A percentile compares a stretch with the other conserved stretches of the same genome.
phyloP scores from a whole-genome alignment of 2,888 invertebrate species.

The Arge pagana region DNA sequence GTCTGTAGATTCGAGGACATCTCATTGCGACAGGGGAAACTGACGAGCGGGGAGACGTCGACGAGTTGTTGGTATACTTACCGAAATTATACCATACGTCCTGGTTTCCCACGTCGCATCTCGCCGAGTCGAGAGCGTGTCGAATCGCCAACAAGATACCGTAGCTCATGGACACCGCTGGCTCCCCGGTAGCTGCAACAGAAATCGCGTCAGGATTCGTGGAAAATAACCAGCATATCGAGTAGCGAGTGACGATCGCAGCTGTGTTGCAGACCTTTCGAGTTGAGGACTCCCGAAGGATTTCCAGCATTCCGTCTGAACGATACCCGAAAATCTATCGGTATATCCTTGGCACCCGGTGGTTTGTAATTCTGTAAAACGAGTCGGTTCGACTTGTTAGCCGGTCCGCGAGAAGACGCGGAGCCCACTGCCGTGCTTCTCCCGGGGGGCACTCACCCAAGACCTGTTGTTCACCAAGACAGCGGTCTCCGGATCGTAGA shows the following conservation, averaged over 20 bases:
- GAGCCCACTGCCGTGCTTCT: no score
- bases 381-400: no score
- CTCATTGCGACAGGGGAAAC: no score
- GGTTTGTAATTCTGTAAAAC: constrained; percentile 75
- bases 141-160: constrained; percentile 68
- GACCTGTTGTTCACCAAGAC: constrained; percentile 74
- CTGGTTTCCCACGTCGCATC: constrained; percentile 66
- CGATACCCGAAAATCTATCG: constrained; percentile 74
- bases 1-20: no score
- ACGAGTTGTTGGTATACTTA: constrained; percentile 57
- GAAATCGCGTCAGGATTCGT: no score
- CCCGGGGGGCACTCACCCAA: constrained; percentile 64
- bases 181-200: constrained; percentile 64
- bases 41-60: no score
- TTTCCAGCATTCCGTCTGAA: constrained; percentile 71
- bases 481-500: constrained; percentile 69
- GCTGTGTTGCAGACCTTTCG: no score
- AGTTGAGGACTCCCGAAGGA: constrained; percentile 70
- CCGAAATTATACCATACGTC: constrained; percentile 66
- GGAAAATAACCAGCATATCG: no score
- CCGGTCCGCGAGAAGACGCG: no score
- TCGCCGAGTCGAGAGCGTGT: constrained; percentile 70
- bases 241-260: no score
- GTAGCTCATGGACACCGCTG: constrained; percentile 60
- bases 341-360: constrained; percentile 78